phyloP scores from a whole-genome alignment of 1,140 invertebrate species.

The Anthonomus grandis region DNA sequence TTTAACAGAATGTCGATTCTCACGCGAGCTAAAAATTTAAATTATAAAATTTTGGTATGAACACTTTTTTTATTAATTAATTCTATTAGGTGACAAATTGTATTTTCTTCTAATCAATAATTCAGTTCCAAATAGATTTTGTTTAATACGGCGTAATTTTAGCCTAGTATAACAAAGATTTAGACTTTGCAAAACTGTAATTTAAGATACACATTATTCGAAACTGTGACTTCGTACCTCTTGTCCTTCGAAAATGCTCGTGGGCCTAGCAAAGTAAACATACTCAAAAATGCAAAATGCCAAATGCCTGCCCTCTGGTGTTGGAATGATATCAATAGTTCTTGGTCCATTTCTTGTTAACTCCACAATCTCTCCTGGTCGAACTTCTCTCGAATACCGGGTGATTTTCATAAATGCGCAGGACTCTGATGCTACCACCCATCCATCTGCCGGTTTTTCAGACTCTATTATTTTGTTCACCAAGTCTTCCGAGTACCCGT shows the following conservation, averaged over 20 bases:
- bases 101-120: too few species aligned
- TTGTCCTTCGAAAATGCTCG: slow-evolving; percentile 88
- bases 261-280: slow-evolving; percentile 94
- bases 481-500: slow-evolving; percentile 39
- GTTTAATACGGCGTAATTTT: too few species aligned
- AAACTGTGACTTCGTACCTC: slow-evolving; percentile 59
- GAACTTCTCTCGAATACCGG: slow-evolving; percentile 79
- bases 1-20: too few species aligned
- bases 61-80: too few species aligned
- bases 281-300: slow-evolving; percentile 99
- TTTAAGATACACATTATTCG: too few species aligned
- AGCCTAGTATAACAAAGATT: not conserved
- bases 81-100: too few species aligned
- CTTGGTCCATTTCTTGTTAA: slow-evolving; percentile 78
- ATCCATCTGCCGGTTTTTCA: slow-evolving; percentile 63
- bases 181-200: too few species aligned
- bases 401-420: slow-evolving; percentile 91
- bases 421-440: slow-evolving; percentile 95
- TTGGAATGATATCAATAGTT: slow-evolving; percentile 79
- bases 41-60: too few species aligned
- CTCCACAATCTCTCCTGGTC: slow-evolving; percentile 93
- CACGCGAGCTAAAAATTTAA: too few species aligned
- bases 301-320: slow-evolving; percentile 64
- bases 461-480: slow-evolving; percentile 9
- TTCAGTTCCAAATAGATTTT: too few species aligned